Percentiles rank a stretch among this genome's conserved stretches.
Evolutionary conservation across 2,113 vertebrate genomes (phyloP).

Genomic region (Grammomys surdaster): DNA sequence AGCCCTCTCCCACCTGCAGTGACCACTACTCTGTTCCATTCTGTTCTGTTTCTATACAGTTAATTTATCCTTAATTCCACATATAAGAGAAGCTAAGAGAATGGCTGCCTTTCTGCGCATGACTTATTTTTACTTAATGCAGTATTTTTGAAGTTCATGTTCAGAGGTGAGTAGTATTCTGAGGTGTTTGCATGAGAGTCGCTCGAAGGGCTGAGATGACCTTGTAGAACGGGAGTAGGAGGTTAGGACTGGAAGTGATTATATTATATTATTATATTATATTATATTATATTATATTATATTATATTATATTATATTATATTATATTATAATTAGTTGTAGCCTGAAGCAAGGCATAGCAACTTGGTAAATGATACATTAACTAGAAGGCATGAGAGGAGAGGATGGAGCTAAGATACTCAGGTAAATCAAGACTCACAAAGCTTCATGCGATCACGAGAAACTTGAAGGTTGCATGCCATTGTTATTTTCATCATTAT

Average conservation of each 20-base stretch:
- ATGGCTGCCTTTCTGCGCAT: not conserved
- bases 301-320: no score
- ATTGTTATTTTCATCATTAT: not conserved
- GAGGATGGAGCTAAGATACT: not conserved
- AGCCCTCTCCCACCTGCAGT: not conserved
- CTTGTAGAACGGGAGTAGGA: not conserved
- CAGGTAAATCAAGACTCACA: constrained; percentile 14
- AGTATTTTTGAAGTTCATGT: not conserved
- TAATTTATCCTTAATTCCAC: not conserved
- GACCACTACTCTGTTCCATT: not conserved
- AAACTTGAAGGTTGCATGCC: not conserved
- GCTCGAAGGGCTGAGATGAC: not conserved
- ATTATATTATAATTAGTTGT: not conserved
- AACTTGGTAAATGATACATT: not conserved
- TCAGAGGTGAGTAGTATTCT: not conserved
- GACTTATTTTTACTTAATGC: not conserved
- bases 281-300: no score
- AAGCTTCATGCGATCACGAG: not conserved
- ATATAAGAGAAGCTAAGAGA: not conserved
- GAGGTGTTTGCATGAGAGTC: not conserved
- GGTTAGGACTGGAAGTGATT: not conserved
- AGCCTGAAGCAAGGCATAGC: not conserved
- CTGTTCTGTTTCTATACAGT: not conserved
- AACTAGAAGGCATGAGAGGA: not conserved
- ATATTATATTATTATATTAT: not conserved